Evolutionary conservation across 2,888 invertebrate species (phyloP), one percentile per base, ranked within the genome.

Genomic region (Pristionchus mayeri): DNA sequence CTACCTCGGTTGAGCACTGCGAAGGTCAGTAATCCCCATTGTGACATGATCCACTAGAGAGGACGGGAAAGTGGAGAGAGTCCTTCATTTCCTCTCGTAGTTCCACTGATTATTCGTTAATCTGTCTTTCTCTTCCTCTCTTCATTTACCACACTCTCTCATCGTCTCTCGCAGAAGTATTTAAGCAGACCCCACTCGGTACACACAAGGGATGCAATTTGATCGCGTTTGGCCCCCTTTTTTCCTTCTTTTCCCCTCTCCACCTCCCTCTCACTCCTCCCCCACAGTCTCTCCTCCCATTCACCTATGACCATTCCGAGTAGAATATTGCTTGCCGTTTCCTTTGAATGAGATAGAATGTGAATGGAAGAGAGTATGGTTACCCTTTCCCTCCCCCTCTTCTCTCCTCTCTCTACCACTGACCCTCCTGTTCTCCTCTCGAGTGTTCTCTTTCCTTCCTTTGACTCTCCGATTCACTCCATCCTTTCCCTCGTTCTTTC

Each of bases 21-120:
- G 71, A 71, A 71, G 71, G 71, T 78, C 76, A 78, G 27, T 78
- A 50, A 50, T 78, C 50, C 50, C 50, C 30, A 40, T 24, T 50
- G 18, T 75, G 75, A 44, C 24, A 75, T 75, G 75, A 48, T 75
- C 48, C 3, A n/a, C 6, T 30, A 18, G 63, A 63, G 63, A 27
- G 18, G 18, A 27, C 18, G 13, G n/a, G 63, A 63, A n/a, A 71
- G 40, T 30, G 40, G 40, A 67, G 16, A 30, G 37, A 67, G 13
- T 54, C 54, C 63, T 27, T 63, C 63, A 11, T 63, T 63, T 27
- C 18, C 63, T n/a, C 63, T 63, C n/a, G 21, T 4, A 75, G 48
- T 52, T 78, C 48, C 27, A 30, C 50, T 78, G 50, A 16, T 78
- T 34, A 3, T 78, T 1, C 30, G n/a, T 48, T 52, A 34, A n/a